Evolutionary conservation across 2,113 vertebrate genomes (phyloP), one percentile per base, ranked within the genome.

Genomic region (Prinia subflava): DNA sequence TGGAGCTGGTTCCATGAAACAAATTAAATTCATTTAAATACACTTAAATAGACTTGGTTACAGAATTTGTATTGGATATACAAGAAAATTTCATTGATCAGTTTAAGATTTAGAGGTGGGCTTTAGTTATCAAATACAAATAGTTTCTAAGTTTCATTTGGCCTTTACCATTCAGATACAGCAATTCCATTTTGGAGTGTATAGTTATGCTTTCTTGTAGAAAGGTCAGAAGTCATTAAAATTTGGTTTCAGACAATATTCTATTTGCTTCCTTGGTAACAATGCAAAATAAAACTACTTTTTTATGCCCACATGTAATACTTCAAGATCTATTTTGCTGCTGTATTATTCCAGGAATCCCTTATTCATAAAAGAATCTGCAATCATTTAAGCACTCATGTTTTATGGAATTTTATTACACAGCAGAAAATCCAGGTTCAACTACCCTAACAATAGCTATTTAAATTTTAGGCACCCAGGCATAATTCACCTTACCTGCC

Each of bases 221-320:
- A 74, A 70, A 65, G 59, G 42, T n/a, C 30, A 67, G 47, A 83
- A 35, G 23, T 35, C 2, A 46, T 64, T 30, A 70, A 44, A 23
- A 21, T 71, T 88, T 82, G 68, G 4, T 39, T 94, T 92, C 57
- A 87, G 57, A 62, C 8, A 49, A 39, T 15, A n/a, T 68, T 94
- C 20, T 69, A 10, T 76, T 82, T 83, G 53, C 28, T 95, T 83
- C 63, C 87, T 80, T 93, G 83, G 70, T 85, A 95, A 79, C 70
- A 83, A 87, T 28, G 62, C 50, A 91, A 92, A 95, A 85, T 65
- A 95, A 87, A 89, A 69, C 22, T 64, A 71, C 62, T 69, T 85
- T 74, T 83, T 90, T 85, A 59, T 90, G 47, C 30, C 47, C 22
- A 25, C 28, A 24, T 53, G 33, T 89, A 87, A 82, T 67, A 74